A percentile compares a stretch with the other conserved stretches of the same genome.
Evolutionary conservation across 2,113 vertebrate genomes (phyloP).

Genomic region (Arothron firmamentum): DNA sequence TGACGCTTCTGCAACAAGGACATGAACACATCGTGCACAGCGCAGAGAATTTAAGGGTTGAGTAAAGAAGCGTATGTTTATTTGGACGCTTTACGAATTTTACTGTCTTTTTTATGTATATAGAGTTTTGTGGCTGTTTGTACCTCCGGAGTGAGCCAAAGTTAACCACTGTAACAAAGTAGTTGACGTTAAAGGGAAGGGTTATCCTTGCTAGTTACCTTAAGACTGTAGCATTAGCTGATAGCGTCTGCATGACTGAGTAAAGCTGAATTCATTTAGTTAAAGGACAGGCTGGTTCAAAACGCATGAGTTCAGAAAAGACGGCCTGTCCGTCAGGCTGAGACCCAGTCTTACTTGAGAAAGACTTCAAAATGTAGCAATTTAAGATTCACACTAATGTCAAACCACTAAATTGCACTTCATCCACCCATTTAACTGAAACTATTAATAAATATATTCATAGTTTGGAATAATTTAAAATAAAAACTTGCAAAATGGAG

Average conservation of each 20-base stretch:
- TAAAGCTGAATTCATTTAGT: conserved; percentile 24
- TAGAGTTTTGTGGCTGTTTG: conserved; percentile 38
- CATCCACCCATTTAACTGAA: not conserved
- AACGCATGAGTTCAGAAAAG: conserved; percentile 52
- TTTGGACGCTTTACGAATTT: conserved; percentile 63
- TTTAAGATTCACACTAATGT: conserved; percentile 10
- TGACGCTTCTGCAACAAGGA: conserved; percentile 26
- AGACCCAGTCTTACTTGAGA: conserved; percentile 7
- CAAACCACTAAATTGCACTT: not conserved
- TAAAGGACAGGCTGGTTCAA: conserved; percentile 48
- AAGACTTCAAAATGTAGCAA: conserved; percentile 52
- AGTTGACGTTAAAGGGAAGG: conserved; percentile 45
- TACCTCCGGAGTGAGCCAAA: conserved; percentile 68
- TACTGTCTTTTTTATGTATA: conserved; percentile 52
- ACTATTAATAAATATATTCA: not conserved
- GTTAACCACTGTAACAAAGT: conserved; percentile 33
- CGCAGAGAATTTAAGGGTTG: conserved; percentile 40
- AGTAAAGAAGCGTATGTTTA: conserved; percentile 33
- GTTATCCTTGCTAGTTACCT: conserved; percentile 57
- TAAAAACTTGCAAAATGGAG: conserved; percentile 10
- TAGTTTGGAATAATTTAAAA: conserved; percentile 22
- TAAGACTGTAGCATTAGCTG: conserved; percentile 73
- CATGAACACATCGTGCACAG: conserved; percentile 42
- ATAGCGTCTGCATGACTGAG: conserved; percentile 70
- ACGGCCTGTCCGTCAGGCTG: not conserved